A percentile compares a stretch with the other conserved stretches of the same genome.
Evolutionary conservation across 1,140 invertebrate species (phyloP).

Genomic region (Elymnias hypermnestra): DNA sequence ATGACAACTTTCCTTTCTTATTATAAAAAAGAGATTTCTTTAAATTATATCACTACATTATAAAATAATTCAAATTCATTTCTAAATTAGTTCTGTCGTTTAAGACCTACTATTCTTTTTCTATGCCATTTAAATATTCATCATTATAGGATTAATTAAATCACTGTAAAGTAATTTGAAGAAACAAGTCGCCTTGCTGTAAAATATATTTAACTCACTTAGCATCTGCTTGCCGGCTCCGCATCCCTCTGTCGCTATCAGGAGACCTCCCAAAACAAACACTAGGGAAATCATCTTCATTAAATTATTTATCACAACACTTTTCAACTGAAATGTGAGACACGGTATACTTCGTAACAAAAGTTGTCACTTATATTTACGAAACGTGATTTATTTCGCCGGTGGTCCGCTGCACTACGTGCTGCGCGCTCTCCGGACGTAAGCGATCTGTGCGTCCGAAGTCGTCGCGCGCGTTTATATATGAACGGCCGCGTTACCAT

Average conservation of each 20-base stretch:
- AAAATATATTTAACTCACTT: too few relatives aligned
- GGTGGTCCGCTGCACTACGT: conserved; percentile 64
- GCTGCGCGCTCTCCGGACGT: conserved; percentile 62
- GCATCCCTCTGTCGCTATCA: conserved; percentile 65
- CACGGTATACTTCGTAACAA: conserved; percentile 64
- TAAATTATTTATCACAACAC: conserved; percentile 58
- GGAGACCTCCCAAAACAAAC: conserved; percentile 65
- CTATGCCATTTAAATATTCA: too few relatives aligned
- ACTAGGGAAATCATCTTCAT: conserved; percentile 67
- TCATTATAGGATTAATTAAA: too few relatives aligned
- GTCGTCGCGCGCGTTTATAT: conserved; percentile 44
- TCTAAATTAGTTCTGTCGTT: too few relatives aligned
- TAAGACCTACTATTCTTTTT: too few relatives aligned
- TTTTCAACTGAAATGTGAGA: conserved; percentile 54
- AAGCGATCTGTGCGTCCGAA: conserved; percentile 48
- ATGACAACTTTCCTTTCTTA: too few relatives aligned
- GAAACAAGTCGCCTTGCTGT: too few relatives aligned
- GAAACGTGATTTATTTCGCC: conserved; percentile 57
- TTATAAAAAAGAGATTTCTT: too few relatives aligned
- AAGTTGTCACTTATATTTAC: conserved; percentile 67
- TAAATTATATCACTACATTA: too few relatives aligned
- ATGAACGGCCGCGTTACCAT: conserved; percentile 45
- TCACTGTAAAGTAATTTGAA: too few relatives aligned
- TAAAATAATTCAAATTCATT: too few relatives aligned
- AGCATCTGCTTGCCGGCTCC: conserved; percentile 58